Conservation (phyloP, 1,140 invertebrate species). For the Tetragnatha versicolor region DNA sequence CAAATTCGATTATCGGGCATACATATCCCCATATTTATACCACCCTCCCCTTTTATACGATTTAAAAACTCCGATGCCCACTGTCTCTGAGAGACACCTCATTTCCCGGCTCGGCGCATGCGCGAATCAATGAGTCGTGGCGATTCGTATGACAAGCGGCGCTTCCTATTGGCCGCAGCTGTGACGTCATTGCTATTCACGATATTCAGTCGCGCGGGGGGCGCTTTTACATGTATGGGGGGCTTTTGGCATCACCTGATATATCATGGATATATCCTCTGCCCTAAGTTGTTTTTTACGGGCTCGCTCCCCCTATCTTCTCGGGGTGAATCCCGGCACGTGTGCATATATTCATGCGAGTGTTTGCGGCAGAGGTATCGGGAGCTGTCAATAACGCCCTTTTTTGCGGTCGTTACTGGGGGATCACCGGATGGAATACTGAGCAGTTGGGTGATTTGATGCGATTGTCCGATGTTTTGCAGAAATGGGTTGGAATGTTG, state of each 20-base stretch:
- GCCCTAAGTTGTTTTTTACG: slow-evolving; percentile 26
- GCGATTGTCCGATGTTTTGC: no score
- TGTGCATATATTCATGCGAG: slow-evolving; percentile 42
- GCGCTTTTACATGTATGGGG: slow-evolving; percentile 50
- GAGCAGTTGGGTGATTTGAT: slow-evolving; percentile 26
- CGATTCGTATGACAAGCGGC: slow-evolving; percentile 52
- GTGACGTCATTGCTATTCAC: slow-evolving; percentile 55
- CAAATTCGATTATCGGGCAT: neutral
- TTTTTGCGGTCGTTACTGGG: neutral
- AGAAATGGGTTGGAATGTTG: no score
- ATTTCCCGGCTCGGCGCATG: slow-evolving; percentile 43
- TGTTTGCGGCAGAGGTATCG: slow-evolving; percentile 7
- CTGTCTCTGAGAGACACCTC: slow-evolving; percentile 13
- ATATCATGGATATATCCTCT: slow-evolving; percentile 7
- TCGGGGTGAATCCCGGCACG: neutral
- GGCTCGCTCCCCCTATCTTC: neutral
- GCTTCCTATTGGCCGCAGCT: slow-evolving; percentile 49
- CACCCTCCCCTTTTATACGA: neutral
- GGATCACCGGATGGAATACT: no score
- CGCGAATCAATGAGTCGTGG: slow-evolving; percentile 54
- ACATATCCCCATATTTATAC: neutral
- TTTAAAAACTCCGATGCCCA: slow-evolving; percentile 32
- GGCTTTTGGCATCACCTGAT: slow-evolving; percentile 46
- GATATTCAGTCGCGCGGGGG: slow-evolving; percentile 46
- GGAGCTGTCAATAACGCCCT: slow-evolving; percentile 14